Conservation (phyloP, 2,797 vertebrate genomes). For the Babyrousa celebensis region DNA sequence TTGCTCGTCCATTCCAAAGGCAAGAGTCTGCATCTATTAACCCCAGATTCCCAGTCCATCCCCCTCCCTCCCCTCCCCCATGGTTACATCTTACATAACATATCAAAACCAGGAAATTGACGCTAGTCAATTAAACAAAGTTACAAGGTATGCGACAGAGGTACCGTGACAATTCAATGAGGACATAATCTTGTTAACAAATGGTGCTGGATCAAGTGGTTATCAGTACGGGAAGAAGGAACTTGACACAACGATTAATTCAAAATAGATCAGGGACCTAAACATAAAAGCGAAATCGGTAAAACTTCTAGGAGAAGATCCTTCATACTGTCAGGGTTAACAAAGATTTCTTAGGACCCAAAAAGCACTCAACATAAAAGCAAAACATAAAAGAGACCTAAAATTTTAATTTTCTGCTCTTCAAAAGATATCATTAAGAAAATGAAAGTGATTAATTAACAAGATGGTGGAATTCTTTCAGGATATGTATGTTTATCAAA, state of each 20-base stretch:
- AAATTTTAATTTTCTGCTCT: background rate
- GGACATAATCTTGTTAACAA: background rate
- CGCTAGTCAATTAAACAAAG: background rate
- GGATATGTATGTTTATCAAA: background rate
- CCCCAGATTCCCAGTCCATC: too few species aligned
- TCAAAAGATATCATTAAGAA: slow-evolving; percentile 33
- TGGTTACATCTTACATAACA: background rate
- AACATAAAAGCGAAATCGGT: background rate
- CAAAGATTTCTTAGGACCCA: background rate
- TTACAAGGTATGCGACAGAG: background rate
- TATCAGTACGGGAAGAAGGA: slow-evolving; percentile 3
- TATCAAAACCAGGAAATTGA: background rate
- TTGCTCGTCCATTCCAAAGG: too few species aligned
- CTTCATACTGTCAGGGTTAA: background rate
- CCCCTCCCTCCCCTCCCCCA: background rate
- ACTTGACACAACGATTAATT: background rate
- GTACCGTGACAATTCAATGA: background rate
- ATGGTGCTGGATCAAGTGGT: background rate
- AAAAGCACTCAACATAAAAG: background rate
- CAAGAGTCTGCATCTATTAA: too few species aligned
- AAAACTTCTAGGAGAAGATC: background rate
- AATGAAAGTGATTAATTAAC: background rate
- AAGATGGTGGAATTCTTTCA: background rate
- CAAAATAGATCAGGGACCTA: background rate
- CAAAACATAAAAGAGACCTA: background rate